phyloP scores from a whole-genome alignment of 2,888 invertebrate genomes.

The Eubasilissa splendida region DNA sequence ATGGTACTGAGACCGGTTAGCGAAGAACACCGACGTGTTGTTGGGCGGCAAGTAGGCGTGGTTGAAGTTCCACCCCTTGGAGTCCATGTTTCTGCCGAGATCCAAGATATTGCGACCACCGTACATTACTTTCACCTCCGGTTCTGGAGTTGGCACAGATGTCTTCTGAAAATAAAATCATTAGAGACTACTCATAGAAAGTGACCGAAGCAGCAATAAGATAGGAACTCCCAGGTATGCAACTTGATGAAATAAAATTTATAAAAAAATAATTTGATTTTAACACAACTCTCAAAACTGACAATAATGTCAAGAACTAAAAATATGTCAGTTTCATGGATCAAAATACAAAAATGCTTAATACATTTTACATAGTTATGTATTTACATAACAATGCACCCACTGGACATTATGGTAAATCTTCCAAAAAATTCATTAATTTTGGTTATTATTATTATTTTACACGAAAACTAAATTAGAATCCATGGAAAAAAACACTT shows the following conservation, averaged over 20 bases:
- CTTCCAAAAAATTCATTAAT: too few relatives aligned
- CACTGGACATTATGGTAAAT: too few relatives aligned
- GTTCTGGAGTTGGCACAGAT: conserved; percentile 62
- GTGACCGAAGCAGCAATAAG: neutral
- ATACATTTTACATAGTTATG: too few relatives aligned
- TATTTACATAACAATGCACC: too few relatives aligned
- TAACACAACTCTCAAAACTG: too few relatives aligned
- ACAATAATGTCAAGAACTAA: too few relatives aligned
- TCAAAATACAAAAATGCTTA: too few relatives aligned
- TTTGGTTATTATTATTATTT: too few relatives aligned
- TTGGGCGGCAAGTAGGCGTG: conserved; percentile 73
- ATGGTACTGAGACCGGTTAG: conserved; percentile 77
- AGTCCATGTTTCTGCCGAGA: conserved; percentile 72
- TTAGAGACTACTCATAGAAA: neutral
- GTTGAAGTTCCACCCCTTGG: conserved; percentile 73
- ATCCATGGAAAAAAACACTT: neutral
- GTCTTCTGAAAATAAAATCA: conserved; percentile 35
- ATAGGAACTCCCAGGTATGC: neutral
- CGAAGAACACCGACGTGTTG: conserved; percentile 74
- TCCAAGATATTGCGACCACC: conserved; percentile 75
- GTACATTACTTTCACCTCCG: conserved; percentile 67
- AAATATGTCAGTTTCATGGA: too few relatives aligned
- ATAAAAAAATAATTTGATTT: too few relatives aligned
- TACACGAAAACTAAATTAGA: too few relatives aligned
- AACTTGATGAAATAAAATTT: neutral